Base-by-base conservation (phyloP, 2,888 invertebrate species). In the Drosophila pseudotalamancana region DNA sequence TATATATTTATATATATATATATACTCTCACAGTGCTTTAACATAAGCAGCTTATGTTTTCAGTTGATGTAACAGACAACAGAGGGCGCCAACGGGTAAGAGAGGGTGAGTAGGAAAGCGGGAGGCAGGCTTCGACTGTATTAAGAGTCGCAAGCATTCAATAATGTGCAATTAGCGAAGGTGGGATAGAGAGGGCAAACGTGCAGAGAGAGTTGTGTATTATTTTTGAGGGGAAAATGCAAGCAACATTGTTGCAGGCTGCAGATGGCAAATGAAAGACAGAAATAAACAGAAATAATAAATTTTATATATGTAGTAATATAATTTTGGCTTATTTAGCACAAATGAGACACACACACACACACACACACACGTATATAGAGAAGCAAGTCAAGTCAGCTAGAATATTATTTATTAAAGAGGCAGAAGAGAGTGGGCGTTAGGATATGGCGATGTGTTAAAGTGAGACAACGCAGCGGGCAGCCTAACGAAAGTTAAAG, bases 401-500 rank as follows among this genome's bases (percentile, higher is more conserved):
- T 63, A 63, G 62, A 32, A 46, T 57, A 67, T 57, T 50, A 57
- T 57, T 50, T 57, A 65, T 57, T 51, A 27, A 18, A 43, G 27
- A 31, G 27, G 55, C 35, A 55, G 37, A 25, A 9, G 6, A 16
- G n/a, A 27, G 8, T 1, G 3, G 12, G 2, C 4, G 29, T 11
- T 11, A 16, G 25, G 9, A 8, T 9, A 18, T 8, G 16, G 11
- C 11, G 4, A 21, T 9, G 19, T 23, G 35, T 31, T 12, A 37
- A 11, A 18, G 29, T 14, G 31, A 39, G 23, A 40, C 34, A 14
- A 18, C 23, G 54, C 12, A 31, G 21, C 34, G 82, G 81, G 84
- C 81, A 77, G 79, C 68, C 62, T 35, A 81, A 85, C 86, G 87
- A 87, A 85, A 72, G 65, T 82, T 85, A 87, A 88, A 85, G 84